Base-by-base conservation (phyloP, 2,797 vertebrate genomes). In the Molossus molossus region DNA sequence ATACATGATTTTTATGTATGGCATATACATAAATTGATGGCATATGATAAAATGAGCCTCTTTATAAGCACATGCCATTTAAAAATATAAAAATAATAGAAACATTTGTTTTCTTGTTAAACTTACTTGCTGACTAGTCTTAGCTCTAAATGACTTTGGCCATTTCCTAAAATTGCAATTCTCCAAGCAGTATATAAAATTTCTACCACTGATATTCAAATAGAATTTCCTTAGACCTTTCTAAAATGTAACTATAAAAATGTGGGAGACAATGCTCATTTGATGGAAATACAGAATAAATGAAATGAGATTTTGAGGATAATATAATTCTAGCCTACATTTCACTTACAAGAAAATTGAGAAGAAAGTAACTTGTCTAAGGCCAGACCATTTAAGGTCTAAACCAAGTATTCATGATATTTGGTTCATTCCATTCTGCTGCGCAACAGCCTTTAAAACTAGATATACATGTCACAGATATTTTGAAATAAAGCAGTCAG, bases 101-200 rank as follows among this genome's bases (percentile, higher is more conserved):
- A 94, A 95, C 2, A 90, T 76, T 80, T 81, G 20, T 91, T 96
- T 48, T 87, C 18, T 87, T 90, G 25, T 90, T 80, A 95, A 58
- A 1, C 15, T 20, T 76, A 29, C 20, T 72, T 62, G 33, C 13
- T 48, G 64, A 45, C 6, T 2, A 86, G 3, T 40, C 65, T 60
- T 94, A 8, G 20, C 27, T 95, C 29, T 79, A 86, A 93, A 55
- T 84, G 23, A 91, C 45, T 90, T 81, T 70, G 40, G 40, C 7
- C 33, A 87, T 89, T 91, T 83, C 21, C 9, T 82, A 67, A 94
- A 95, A 86, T 57, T 70, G 1, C 10, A 62, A 85, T 84, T 92
- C 67, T 82, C 23, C 13, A 57, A 72, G 45, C 48, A 72, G 57
- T 50, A 48, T 27, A 88, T 72, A 83, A 50, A 79, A 77, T 91